These are phyloP conservation scores for Drosophila parabipectinata DNA, from an alignment of 1,140 invertebrate genomes.

Conservation along the genomic window DNA sequence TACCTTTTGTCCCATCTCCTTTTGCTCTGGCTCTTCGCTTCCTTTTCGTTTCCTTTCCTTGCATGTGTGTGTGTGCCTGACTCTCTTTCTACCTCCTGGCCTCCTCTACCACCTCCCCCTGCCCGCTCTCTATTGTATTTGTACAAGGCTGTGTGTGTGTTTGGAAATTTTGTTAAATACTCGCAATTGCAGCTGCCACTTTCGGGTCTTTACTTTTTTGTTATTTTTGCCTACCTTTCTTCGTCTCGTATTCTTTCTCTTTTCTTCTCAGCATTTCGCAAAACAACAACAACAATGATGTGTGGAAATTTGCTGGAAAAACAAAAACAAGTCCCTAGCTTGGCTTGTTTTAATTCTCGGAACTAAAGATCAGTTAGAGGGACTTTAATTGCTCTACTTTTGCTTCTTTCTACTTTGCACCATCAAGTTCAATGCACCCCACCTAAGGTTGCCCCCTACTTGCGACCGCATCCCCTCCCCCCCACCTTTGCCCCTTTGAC, in stretches of 20 bases:
- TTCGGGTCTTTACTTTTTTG: conserved; percentile 52
- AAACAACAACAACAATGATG: not conserved
- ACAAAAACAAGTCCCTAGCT: conserved; percentile 34
- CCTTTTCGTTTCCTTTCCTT: conserved; percentile 59
- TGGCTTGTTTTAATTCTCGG: conserved; percentile 29
- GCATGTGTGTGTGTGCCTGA: conserved; percentile 11
- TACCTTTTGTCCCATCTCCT: conserved; percentile 45
- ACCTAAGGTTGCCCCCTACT: conserved; percentile 26
- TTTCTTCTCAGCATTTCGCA: not conserved
- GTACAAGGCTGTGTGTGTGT: conserved; percentile 17
- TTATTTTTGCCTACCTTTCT: conserved; percentile 50
- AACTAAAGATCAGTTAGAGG: conserved; percentile 31
- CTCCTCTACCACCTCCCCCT: not conserved
- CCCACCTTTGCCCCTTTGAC: conserved; percentile 16
- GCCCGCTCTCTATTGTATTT: not conserved
- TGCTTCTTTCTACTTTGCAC: not conserved
- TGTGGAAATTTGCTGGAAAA: conserved; percentile 10
- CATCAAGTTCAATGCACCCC: conserved; percentile 53
- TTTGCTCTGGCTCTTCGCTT: conserved; percentile 48
- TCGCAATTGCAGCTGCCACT: conserved; percentile 75
- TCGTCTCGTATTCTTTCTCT: conserved; percentile 2
- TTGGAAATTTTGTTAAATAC: conserved; percentile 49
- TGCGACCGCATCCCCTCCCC: not conserved
- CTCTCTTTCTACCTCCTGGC: not conserved
- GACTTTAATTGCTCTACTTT: conserved; percentile 17